Evolutionary conservation across 1,140 invertebrate genomes (phyloP), one percentile per base, ranked within the genome.

Genomic region (Marisa cornuarietis): DNA sequence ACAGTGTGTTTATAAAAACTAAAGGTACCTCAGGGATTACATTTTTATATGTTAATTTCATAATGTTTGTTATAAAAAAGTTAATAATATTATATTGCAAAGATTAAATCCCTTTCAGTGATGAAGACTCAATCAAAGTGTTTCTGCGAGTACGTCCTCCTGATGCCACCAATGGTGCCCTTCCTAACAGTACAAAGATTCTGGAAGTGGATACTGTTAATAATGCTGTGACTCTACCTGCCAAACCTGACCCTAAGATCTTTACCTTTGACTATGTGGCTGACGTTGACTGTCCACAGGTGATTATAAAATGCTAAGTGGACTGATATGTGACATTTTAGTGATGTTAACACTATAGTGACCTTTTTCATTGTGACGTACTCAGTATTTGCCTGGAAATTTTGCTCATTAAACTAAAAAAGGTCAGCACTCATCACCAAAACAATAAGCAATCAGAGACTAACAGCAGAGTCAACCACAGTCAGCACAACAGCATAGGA

Each of bases 221-320:
- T 24, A 86, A 83, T 73, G 80, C 85, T 0, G 80, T 90, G 7
- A 85, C 86, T 18, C 82, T 91, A 61, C 80, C 84, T 9, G 81
- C 84, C 63, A 89, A 89, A 74, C 86, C 88, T 13, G 88, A 89
- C 49, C 78, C 86, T 9, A 88, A 87, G 79, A 66, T 86, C 0
- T 91, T 89, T 73, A 86, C 88, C 1, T 91, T 87, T 85, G 90
- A 91, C 79, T 77, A 89, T 79, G 87, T 91, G 18, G 87, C 85
- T 51, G 87, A 90, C 82, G 75, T 79, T n/a, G 68, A 83, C 75
- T 80, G 83, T 24, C 85, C 87, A 22, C 90, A 91, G 88, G 90
- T 89, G 78, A 69, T 65, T 65, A 68, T 26, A 22, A 68, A 4
- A 42, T 5, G 31, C 66, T 22, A 26, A 26, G n/a, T 18, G 4